Percentiles rank a stretch among this genome's conserved stretches.
Evolutionary conservation across 2,113 vertebrate genomes (phyloP).

Genomic region (Saguinus imperator): DNA sequence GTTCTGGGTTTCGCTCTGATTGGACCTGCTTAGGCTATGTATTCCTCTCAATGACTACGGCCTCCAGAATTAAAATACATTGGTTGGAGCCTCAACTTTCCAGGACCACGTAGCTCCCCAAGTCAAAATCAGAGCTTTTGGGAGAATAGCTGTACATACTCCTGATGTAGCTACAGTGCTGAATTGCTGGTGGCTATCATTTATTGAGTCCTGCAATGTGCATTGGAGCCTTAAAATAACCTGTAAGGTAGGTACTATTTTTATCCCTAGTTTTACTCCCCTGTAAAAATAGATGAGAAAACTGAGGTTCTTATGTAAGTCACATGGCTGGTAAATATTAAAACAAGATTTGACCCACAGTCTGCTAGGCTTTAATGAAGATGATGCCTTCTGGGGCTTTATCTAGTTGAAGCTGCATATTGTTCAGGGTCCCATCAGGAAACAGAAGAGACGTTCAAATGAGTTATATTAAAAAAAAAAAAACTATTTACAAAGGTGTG

Average conservation of each 20-base stretch:
- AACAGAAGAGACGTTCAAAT: not conserved
- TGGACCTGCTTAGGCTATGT: not conserved
- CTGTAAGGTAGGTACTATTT: not conserved
- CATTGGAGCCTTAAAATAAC: not conserved
- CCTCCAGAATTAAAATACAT: not conserved
- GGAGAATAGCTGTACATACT: not conserved
- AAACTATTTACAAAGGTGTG: not conserved
- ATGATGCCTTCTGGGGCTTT: not conserved
- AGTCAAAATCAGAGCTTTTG: not conserved
- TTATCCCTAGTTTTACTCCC: conserved; percentile 22
- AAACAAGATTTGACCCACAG: not conserved
- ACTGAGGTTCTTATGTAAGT: conserved; percentile 21
- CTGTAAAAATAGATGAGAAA: conserved; percentile 46
- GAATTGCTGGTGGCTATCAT: not conserved
- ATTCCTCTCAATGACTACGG: not conserved
- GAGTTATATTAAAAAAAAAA: not conserved
- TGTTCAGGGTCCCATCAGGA: not conserved
- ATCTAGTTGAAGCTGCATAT: not conserved
- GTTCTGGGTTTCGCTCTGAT: not conserved
- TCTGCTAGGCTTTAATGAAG: not conserved
- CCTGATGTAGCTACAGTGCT: not conserved
- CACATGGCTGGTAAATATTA: conserved; percentile 8
- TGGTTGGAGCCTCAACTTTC: not conserved
- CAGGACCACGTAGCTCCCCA: not conserved
- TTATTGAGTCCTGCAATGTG: not conserved